phyloP scores from a whole-genome alignment of 2,888 invertebrate genomes.

The Eilema sororculum region DNA sequence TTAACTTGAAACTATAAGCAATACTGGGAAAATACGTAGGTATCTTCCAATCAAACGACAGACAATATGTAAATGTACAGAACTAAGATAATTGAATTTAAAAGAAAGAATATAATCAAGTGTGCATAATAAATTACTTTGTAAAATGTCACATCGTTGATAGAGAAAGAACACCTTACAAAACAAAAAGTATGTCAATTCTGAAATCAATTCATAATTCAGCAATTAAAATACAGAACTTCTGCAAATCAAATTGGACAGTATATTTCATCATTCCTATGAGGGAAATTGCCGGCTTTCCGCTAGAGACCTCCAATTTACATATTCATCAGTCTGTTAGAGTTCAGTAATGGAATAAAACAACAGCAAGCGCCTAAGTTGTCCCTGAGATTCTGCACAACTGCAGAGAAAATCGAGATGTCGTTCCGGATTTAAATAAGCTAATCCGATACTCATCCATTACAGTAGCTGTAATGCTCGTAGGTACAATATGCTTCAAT shows the following conservation, averaged over 20 bases:
- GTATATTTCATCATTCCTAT: constrained; percentile 45
- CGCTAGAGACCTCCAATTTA: constrained; percentile 53
- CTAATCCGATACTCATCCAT: neutral
- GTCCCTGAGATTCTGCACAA: constrained; percentile 19
- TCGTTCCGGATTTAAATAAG: neutral
- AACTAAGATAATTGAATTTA: neutral
- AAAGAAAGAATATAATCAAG: neutral
- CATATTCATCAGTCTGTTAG: constrained; percentile 59
- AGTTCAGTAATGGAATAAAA: constrained; percentile 56
- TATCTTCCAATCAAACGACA: too few relatives aligned
- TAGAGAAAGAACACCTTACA: neutral
- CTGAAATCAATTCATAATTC: constrained; percentile 38
- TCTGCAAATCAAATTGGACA: constrained; percentile 46
- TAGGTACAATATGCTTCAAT: too few relatives aligned
- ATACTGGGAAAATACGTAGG: too few relatives aligned
- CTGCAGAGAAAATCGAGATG: neutral
- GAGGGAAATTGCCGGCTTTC: constrained; percentile 47
- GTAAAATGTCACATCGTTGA: neutral
- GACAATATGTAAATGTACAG: neutral
- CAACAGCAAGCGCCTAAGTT: constrained; percentile 45
- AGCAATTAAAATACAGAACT: constrained; percentile 41
- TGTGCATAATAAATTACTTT: neutral
- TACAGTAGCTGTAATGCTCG: too few relatives aligned
- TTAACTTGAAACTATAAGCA: too few relatives aligned
- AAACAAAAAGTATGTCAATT: constrained; percentile 30